Percentiles rank a stretch among this genome's conserved stretches.
Conservation (phyloP, 2,797 vertebrate genomes). For the Diglossa cyanea region DNA sequence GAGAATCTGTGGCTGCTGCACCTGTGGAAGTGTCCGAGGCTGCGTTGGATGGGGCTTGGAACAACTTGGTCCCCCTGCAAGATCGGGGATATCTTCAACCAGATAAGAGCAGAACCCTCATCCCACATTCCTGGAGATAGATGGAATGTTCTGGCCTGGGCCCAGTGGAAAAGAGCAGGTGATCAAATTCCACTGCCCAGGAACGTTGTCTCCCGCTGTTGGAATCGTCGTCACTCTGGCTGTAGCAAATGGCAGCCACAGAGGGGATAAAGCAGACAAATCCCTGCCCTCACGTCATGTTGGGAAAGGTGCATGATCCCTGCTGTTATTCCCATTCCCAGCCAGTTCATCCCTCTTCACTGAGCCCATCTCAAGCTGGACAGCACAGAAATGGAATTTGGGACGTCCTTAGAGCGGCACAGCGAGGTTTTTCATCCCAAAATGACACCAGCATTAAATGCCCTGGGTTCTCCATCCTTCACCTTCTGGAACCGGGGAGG, state of each 20-base stretch:
- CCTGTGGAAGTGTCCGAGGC: neutral
- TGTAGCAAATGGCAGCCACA: neutral
- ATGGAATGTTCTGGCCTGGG: neutral
- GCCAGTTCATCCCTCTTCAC: neutral
- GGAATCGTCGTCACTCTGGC: accelerated
- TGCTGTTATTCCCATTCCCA: neutral
- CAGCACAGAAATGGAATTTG: neutral
- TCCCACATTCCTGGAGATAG: neutral
- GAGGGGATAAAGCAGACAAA: neutral
- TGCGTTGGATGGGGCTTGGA: neutral
- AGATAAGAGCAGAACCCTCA: accelerated
- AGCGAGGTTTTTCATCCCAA: neutral
- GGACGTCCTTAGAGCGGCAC: neutral
- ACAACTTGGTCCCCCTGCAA: neutral
- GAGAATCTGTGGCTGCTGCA: accelerated
- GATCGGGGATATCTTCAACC: neutral
- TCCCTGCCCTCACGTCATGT: accelerated
- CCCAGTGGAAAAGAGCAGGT: neutral
- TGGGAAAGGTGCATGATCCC: neutral
- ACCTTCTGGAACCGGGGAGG: neutral
- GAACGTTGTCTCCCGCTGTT: accelerated
- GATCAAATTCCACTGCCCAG: neutral
- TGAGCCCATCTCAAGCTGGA: accelerated
- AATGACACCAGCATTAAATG: accelerated
- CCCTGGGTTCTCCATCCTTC: neutral